Evolutionary conservation across 2,113 vertebrate species (phyloP).

Genomic region (Anguilla rostrata): DNA sequence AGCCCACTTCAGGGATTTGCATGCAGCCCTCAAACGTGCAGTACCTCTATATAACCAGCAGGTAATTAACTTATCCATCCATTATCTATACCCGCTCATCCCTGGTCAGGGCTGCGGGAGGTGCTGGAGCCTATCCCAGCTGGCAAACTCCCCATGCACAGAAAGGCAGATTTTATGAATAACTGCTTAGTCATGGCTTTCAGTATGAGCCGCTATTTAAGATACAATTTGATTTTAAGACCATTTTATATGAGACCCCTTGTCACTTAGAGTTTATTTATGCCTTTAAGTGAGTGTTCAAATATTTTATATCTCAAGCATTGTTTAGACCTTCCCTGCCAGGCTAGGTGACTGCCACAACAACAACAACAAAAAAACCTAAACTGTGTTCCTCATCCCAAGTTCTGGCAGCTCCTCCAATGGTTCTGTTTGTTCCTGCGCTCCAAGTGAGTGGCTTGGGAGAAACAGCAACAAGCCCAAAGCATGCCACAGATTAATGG

Average conservation of each 20-base stretch:
- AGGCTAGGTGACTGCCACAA: constrained; percentile 48
- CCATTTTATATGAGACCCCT: constrained; percentile 43
- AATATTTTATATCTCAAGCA: constrained; percentile 45
- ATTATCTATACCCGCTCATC: too few species aligned
- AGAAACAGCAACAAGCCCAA: constrained; percentile 47
- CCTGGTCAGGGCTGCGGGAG: too few species aligned
- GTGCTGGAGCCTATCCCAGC: too few species aligned
- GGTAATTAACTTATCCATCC: too few species aligned
- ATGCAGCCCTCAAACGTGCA: too few species aligned
- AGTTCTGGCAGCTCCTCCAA: not conserved
- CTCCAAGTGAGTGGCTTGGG: not conserved
- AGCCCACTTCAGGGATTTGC: too few species aligned
- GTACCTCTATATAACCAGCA: too few species aligned
- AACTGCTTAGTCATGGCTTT: too few species aligned
- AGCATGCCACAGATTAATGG: constrained; percentile 63
- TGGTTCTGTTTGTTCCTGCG: constrained; percentile 51
- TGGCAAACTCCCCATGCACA: too few species aligned
- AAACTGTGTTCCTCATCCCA: constrained; percentile 39
- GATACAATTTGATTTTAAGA: too few species aligned
- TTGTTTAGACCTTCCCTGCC: constrained; percentile 55
- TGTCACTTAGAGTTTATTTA: constrained; percentile 61
- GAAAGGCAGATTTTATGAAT: too few species aligned
- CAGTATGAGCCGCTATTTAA: too few species aligned
- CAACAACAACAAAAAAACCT: constrained; percentile 33
- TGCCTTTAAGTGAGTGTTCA: constrained; percentile 49